A percentile compares a stretch with the other conserved stretches of the same genome.
phyloP scores from a whole-genome alignment of 2,113 vertebrate genomes.

The Ictidomys tridecemlineatus region DNA sequence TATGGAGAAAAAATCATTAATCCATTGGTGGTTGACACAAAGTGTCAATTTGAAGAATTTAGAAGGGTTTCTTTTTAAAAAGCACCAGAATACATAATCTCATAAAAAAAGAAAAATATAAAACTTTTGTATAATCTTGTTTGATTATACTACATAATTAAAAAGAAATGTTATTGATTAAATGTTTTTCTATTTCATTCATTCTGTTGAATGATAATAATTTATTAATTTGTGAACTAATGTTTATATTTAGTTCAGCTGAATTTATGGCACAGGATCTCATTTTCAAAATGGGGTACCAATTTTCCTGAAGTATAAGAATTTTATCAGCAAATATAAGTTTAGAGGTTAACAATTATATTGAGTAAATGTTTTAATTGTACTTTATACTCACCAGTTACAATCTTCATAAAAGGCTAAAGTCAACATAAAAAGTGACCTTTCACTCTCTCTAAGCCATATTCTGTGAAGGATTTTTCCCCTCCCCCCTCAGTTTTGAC shows the following conservation, averaged over 20 bases:
- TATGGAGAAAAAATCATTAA: conserved; percentile 22
- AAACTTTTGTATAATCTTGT: conserved; percentile 56
- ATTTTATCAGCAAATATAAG: conserved; percentile 88
- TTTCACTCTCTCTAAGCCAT: conserved; percentile 44
- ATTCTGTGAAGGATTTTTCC: conserved; percentile 54
- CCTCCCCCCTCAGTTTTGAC: conserved; percentile 73
- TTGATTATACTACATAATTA: no score
- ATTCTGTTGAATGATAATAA: neutral
- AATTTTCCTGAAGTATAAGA: conserved; percentile 84
- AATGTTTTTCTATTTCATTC: neutral
- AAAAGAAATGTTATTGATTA: conserved; percentile 37
- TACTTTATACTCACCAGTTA: conserved; percentile 85
- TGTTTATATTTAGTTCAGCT: conserved; percentile 53
- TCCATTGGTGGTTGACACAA: conserved; percentile 44
- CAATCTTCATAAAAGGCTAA: conserved; percentile 87
- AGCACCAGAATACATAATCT: conserved; percentile 73
- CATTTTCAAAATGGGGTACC: conserved; percentile 84
- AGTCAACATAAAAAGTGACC: conserved; percentile 70
- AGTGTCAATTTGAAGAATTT: conserved; percentile 70
- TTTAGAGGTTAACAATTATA: conserved; percentile 86
- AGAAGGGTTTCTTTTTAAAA: conserved; percentile 68
- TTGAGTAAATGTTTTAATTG: conserved; percentile 88
- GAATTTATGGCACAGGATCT: conserved; percentile 84
- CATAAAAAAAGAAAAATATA: conserved; percentile 76
- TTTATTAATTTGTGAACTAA: conserved; percentile 54